Evolutionary conservation across 2,888 invertebrate species (phyloP).

Genomic region (Habrosyne pyritoides): DNA sequence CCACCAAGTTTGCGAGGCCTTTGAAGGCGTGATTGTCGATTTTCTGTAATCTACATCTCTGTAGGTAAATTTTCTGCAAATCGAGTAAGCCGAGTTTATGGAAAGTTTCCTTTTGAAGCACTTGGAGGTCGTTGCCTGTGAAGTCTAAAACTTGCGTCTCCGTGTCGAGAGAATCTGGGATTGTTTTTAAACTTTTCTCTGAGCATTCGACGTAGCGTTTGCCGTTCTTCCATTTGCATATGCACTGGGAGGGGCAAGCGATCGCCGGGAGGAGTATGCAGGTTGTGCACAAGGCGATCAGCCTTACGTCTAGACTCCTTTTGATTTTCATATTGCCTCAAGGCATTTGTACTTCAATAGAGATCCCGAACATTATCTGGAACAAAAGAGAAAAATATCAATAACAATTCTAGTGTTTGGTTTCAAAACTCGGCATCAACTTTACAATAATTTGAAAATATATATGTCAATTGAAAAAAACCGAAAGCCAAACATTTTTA

Average conservation of each 20-base stretch:
- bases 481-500: background rate
- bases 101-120: constrained; percentile 90
- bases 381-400: constrained; percentile 57
- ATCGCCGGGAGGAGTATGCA: constrained; percentile 71
- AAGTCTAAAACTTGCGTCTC: constrained; percentile 95
- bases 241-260: constrained; percentile 90
- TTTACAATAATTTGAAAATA: background rate
- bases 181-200: constrained; percentile 88
- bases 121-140: constrained; percentile 91
- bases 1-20: constrained; percentile 93
- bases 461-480: background rate
- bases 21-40: constrained; percentile 92
- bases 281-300: constrained; percentile 74
- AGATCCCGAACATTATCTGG: constrained; percentile 70
- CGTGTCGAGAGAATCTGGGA: constrained; percentile 91
- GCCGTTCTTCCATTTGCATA: constrained; percentile 96
- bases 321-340: constrained; percentile 74
- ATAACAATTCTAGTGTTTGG: constrained; percentile 1
- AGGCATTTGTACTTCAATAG: constrained; percentile 54
- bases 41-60: constrained; percentile 89
- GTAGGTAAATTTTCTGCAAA: constrained; percentile 93
- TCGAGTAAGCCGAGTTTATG: constrained; percentile 91
- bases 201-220: constrained; percentile 96
- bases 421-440: background rate
- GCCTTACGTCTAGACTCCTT: constrained; percentile 67